Conservation (phyloP, 2,797 vertebrate species). For the Cossypha polioptera region DNA sequence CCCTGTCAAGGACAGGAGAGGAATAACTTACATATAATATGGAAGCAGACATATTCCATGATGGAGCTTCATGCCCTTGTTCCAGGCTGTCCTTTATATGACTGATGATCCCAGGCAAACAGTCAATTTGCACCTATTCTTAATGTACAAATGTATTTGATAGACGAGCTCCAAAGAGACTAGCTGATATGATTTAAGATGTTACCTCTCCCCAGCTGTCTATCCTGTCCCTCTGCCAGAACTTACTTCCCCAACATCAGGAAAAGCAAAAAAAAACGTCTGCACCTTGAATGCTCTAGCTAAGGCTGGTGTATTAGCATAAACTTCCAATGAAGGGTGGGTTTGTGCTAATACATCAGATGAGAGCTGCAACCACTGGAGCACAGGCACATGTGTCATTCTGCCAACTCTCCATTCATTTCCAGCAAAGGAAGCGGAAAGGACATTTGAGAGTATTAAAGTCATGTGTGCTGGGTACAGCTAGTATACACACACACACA, state of each 20-base stretch:
- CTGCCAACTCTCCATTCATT: constrained; percentile 13
- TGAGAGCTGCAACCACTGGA: background rate
- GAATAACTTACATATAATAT: background rate
- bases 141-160: background rate
- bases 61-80: background rate
- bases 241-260: constrained; percentile 59
- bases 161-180: constrained; percentile 22
- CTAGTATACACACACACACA: background rate
- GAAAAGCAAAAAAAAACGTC: constrained; percentile 39
- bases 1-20: background rate
- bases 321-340: constrained; percentile 36
- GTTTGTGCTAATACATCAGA: constrained; percentile 56
- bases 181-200: constrained; percentile 48
- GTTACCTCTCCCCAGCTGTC: constrained; percentile 49
- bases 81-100: background rate
- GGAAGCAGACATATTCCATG: background rate
- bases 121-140: background rate
- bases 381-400: constrained; percentile 24
- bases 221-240: constrained; percentile 31
- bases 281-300: background rate
- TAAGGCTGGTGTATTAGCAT: constrained; percentile 42
- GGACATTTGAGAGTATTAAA: background rate
- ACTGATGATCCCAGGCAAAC: background rate
- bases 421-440: background rate
- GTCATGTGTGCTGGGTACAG: background rate